Evolutionary conservation across 2,888 invertebrate species (phyloP).

Genomic region (Gerris lacustris): DNA sequence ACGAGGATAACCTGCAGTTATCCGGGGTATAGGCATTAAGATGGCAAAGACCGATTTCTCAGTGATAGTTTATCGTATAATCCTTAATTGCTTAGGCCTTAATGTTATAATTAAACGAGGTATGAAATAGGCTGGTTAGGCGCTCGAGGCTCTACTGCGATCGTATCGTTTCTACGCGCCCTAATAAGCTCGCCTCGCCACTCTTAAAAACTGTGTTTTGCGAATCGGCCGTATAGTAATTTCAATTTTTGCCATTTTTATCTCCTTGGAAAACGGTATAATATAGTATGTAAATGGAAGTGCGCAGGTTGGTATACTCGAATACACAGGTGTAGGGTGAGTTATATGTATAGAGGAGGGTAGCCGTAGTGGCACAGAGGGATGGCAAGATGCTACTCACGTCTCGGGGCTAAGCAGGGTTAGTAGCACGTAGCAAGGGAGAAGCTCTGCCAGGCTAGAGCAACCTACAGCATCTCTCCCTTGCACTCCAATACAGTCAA

Average conservation of each 20-base stretch:
- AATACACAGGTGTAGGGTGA: background rate
- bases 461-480: background rate
- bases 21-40: background rate
- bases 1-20: background rate
- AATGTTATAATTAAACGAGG: conserved; percentile 5
- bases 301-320: background rate
- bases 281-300: background rate
- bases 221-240: background rate
- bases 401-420: background rate
- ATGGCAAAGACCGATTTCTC: background rate
- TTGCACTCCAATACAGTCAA: background rate
- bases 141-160: background rate
- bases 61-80: background rate
- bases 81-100: background rate
- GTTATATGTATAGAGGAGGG: background rate
- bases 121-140: background rate
- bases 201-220: no score
- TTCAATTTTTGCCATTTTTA: background rate
- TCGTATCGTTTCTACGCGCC: background rate
- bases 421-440: background rate
- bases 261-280: background rate
- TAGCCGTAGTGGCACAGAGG: background rate
- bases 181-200: background rate
- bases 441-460: background rate
- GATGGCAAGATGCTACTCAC: background rate